Evolutionary conservation across 2,797 vertebrate species (phyloP).

Genomic region (Todus mexicanus): DNA sequence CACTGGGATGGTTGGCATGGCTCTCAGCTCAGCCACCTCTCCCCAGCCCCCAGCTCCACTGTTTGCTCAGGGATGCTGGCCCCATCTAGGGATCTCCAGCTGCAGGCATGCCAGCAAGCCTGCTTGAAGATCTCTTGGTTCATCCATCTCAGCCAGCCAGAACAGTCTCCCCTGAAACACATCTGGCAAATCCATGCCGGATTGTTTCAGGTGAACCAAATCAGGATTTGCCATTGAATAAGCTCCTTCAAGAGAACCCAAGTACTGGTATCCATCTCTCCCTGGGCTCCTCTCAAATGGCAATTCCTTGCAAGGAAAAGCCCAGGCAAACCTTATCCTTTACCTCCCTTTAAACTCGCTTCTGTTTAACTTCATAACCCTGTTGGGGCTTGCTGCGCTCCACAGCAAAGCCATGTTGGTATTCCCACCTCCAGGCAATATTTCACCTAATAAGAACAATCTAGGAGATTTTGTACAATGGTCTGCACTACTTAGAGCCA

Average conservation of each 20-base stretch:
- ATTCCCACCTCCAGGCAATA: neutral
- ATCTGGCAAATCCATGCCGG: neutral
- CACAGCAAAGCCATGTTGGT: neutral
- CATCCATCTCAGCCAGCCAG: neutral
- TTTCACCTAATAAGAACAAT: neutral
- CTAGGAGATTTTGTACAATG: neutral
- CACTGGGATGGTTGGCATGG: fast-evolving
- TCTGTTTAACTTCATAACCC: neutral
- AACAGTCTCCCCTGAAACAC: neutral
- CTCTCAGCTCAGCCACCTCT: neutral
- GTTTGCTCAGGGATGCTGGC: neutral
- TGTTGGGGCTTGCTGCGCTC: neutral
- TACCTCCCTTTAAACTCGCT: neutral
- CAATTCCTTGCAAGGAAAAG: neutral
- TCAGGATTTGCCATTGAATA: neutral
- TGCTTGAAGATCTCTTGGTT: neutral
- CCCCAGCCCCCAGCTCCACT: neutral
- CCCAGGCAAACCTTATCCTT: neutral
- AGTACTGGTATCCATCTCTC: neutral
- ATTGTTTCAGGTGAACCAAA: neutral
- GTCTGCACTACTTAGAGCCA: neutral
- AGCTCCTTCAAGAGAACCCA: neutral
- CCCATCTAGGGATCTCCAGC: neutral
- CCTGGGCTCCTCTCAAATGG: neutral
- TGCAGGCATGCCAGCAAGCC: neutral